phyloP scores from a whole-genome alignment of 2,797 vertebrate species.

The Helicolenus hilgendorfi region DNA sequence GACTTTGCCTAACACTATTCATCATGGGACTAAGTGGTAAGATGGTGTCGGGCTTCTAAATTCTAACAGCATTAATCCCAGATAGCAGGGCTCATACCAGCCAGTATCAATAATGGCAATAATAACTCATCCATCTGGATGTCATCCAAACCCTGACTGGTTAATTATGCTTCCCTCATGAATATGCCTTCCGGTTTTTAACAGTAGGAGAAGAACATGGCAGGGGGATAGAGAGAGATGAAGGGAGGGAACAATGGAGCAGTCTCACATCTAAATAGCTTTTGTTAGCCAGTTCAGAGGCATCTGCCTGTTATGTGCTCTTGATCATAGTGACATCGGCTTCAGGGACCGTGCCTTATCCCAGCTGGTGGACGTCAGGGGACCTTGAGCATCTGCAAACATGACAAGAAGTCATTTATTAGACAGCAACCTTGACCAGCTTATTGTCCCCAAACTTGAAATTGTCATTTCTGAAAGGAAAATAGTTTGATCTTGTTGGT shows the following conservation, averaged over 20 bases:
- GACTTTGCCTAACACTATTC: conserved; percentile 88
- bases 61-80: conserved; percentile 90
- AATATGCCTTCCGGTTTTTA: conserved; percentile 85
- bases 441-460: conserved; percentile 69
- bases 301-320: conserved; percentile 57
- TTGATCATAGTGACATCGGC: conserved; percentile 66
- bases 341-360: conserved; percentile 41
- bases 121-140: conserved; percentile 90
- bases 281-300: conserved; percentile 64
- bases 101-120: conserved; percentile 89
- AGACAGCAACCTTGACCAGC: conserved; percentile 81
- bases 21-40: conserved; percentile 90
- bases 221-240: conserved; percentile 38
- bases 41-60: conserved; percentile 88
- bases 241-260: conserved; percentile 59
- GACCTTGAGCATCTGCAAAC: conserved; percentile 81
- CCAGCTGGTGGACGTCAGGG: conserved; percentile 64
- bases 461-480: conserved; percentile 64
- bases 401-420: conserved; percentile 85
- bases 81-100: conserved; percentile 85
- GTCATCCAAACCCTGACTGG: conserved; percentile 84
- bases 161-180: conserved; percentile 89
- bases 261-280: conserved; percentile 41
- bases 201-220: conserved; percentile 65
- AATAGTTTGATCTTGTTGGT: conserved; percentile 47